Evolutionary conservation across 2,113 vertebrate genomes (phyloP), one percentile per base, ranked within the genome.

Genomic region (Pelecanoides urinatrix): DNA sequence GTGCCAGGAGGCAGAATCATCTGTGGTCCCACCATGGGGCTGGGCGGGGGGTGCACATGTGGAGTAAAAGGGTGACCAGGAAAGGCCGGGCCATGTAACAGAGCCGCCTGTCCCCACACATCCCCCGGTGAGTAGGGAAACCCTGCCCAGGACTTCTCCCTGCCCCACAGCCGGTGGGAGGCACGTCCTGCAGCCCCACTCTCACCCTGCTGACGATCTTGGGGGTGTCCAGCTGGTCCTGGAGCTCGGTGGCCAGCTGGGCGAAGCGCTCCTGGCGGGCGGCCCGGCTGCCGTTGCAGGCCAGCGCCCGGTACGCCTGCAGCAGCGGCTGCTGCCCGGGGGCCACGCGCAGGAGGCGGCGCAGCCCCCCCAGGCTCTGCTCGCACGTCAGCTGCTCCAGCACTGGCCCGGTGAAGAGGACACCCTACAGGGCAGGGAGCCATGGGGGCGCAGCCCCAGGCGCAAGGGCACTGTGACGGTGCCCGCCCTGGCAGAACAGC

Each of bases 371-470:
- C 0, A 94, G 86, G 17, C 95, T 97, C 19, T 97, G 98, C 5
- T 97, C 92, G 15, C 99, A 99, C 0, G 99, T 99, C 87, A 99
- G 97, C 50, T 72, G 84, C 96, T 99, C 99, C 94, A 99, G 95
- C 81, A 98, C 96, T 2, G 97, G 71, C 9, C 98, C 98, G 0
- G 98, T 98, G 95, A 99, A 97, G 65, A 99, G 95, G 80, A 98
- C 75, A 10, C 97, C 98, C 99, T 99, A 91, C 1, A 6, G 52
- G 44, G 11, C 19, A 90, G 12, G 40, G 59, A 80, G 34, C n/a
- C 14, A 0, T 40, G 55, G 20, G 9, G 29, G 30, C 3, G 9
- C 19, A 2, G 6, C 44, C 30, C 38, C 0, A 4, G 75, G 13
- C 3, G 1, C 72, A 11, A 7, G 15, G 26, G 32, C 56, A 53